Evolutionary conservation across 1,140 invertebrate species (phyloP).

Genomic region (Rhopalosiphum padi): DNA sequence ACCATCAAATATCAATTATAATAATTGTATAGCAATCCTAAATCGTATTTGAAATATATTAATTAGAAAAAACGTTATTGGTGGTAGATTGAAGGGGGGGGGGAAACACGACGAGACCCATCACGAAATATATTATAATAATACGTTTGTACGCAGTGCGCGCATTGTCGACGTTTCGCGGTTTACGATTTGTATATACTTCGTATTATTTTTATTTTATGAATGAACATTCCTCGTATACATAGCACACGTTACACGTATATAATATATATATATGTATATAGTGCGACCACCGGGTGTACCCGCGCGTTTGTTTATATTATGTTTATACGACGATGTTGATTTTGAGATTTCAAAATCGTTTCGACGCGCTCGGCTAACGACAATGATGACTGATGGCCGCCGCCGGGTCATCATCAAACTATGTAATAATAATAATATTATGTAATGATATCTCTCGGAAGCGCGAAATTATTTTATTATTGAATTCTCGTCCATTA

Average conservation of each 20-base stretch:
- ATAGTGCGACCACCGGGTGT: neutral
- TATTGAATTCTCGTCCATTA: neutral
- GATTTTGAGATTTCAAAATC: slow-evolving; percentile 13
- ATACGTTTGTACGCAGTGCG: neutral
- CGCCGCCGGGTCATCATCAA: neutral
- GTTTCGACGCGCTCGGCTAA: slow-evolving; percentile 9
- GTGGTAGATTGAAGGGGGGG: neutral
- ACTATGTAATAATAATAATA: neutral
- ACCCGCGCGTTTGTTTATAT: neutral
- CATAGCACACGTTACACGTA: neutral
- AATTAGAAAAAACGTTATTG: neutral
- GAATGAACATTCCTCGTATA: neutral
- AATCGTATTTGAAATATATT: neutral
- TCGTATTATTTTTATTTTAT: slow-evolving; percentile 4
- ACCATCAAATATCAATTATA: neutral
- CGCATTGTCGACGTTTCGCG: neutral
- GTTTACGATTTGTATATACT: neutral
- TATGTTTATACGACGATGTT: neutral
- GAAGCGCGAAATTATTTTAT: neutral
- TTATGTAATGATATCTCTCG: neutral
- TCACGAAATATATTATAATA: neutral
- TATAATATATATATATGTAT: neutral
- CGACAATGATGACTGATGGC: neutral
- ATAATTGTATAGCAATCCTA: neutral
- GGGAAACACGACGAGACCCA: neutral